These are phyloP conservation scores for Leptodactylus fuscus DNA, from an alignment of 2,113 vertebrate species.

Conservation along the genomic window DNA sequence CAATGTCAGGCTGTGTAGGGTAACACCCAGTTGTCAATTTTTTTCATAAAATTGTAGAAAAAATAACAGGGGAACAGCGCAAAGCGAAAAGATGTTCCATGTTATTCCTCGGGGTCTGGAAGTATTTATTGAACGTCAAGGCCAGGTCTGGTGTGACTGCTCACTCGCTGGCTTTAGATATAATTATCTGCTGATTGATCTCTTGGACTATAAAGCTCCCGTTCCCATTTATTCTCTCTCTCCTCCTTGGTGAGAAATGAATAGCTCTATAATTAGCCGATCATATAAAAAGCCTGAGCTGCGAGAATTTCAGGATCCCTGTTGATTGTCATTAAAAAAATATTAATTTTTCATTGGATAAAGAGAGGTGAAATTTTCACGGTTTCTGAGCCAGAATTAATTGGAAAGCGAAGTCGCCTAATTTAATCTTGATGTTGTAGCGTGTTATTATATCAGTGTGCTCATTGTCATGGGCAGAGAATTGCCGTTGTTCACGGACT, in stretches of 20 bases:
- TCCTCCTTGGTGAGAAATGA: constrained; percentile 19
- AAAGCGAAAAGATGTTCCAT: too few species aligned
- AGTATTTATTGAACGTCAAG: too few species aligned
- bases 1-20: too few species aligned
- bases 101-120: too few species aligned
- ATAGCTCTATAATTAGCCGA: constrained; percentile 20
- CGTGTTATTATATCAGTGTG: constrained; percentile 18
- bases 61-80: too few species aligned
- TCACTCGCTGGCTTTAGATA: too few species aligned
- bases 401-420: constrained; percentile 16
- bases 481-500: constrained; percentile 17
- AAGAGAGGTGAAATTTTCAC: constrained; percentile 27
- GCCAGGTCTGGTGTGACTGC: too few species aligned
- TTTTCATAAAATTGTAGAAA: too few species aligned
- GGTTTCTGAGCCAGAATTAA: constrained; percentile 15
- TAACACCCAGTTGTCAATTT: too few species aligned
- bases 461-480: constrained; percentile 30
- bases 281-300: background rate
- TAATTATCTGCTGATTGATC: background rate
- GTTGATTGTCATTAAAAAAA: constrained; percentile 42
- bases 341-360: constrained; percentile 6
- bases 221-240: background rate
- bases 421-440: constrained; percentile 10
- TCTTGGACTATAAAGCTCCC: background rate
- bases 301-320: constrained; percentile 17